phyloP scores from a whole-genome alignment of 2,113 vertebrate species.

The Capreolus pygargus region DNA sequence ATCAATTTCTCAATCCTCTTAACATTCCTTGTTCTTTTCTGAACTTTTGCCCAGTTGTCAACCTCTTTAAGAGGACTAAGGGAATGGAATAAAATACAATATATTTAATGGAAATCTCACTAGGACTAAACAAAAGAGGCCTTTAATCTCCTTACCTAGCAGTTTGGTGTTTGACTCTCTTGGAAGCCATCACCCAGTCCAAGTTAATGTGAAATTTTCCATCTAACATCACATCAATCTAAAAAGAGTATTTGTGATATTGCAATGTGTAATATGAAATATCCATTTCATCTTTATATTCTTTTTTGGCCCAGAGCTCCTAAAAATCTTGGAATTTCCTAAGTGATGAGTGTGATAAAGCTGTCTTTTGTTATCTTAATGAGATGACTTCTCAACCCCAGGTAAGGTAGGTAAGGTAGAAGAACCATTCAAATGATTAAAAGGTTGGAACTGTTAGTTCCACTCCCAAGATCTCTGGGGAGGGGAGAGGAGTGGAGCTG shows the following conservation, averaged over 20 bases:
- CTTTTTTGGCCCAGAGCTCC: neutral
- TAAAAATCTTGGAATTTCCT: neutral
- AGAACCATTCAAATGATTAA: neutral
- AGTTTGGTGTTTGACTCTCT: neutral
- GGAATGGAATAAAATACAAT: neutral
- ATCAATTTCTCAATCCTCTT: neutral
- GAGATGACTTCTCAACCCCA: neutral
- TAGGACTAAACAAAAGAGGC: neutral
- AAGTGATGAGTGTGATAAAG: neutral
- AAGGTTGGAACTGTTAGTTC: neutral
- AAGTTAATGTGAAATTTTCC: constrained; percentile 35
- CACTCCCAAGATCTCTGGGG: neutral
- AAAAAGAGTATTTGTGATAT: neutral
- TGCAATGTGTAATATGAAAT: neutral
- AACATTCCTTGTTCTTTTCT: constrained; percentile 51
- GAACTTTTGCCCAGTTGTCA: constrained; percentile 52
- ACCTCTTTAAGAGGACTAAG: neutral
- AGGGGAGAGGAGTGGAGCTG: neutral
- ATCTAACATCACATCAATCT: neutral
- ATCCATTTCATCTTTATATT: neutral
- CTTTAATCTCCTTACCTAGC: constrained; percentile 38
- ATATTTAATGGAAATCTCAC: constrained; percentile 20
- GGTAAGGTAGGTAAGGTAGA: neutral
- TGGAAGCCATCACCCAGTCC: neutral
- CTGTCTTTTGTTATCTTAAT: neutral